Evolutionary conservation across 2,888 invertebrate species (phyloP), one percentile per base, ranked within the genome.

Genomic region (Cephonodes hylas): DNA sequence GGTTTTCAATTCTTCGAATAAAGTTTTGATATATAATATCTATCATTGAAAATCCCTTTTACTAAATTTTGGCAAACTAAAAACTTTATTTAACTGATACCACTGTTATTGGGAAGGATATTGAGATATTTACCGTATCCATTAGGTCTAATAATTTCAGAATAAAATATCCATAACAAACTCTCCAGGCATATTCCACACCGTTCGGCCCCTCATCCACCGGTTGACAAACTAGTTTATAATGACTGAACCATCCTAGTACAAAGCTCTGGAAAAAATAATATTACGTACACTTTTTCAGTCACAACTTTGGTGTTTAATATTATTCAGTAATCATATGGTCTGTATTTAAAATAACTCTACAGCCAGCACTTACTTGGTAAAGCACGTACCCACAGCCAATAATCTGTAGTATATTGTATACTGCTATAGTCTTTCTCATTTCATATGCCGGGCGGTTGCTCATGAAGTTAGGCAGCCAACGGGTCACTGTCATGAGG

Each of bases 401-500:
- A 2, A 93, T 45, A 57, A 96, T 95, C 93, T 97, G 96, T 18
- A 94, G 64, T 1, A 94, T 80, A 77, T 97, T 96, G 77, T 96
- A 97, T 1, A 93, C 75, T 58, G 95, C 93, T 76, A 97, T 92
- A 27, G 94, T 73, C 44, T 87, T 86, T 42, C 95, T 93, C 27
- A 96, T 80, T 58, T 95, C 93, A 71, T 94, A 94, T 0, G 96
- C 94, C 48, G 93, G 86, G 22, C 95, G 91, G 60, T 94, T 89
- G 64, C 90, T 91, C 96, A 97, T 97, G 74, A 94, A 91, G 44
- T 89, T 88, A 0, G 97, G 97, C 0, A 97, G 95, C 76, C 94
- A 88, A 64, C 93, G 91, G 63, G 93, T 91, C 13, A 97, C 95
- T 63, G 95, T 89, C 64, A 94, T 84, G 58, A 97, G 86, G 80